Evolutionary conservation across 2,888 invertebrate genomes (phyloP).

Genomic region (Anorthoa munda): DNA sequence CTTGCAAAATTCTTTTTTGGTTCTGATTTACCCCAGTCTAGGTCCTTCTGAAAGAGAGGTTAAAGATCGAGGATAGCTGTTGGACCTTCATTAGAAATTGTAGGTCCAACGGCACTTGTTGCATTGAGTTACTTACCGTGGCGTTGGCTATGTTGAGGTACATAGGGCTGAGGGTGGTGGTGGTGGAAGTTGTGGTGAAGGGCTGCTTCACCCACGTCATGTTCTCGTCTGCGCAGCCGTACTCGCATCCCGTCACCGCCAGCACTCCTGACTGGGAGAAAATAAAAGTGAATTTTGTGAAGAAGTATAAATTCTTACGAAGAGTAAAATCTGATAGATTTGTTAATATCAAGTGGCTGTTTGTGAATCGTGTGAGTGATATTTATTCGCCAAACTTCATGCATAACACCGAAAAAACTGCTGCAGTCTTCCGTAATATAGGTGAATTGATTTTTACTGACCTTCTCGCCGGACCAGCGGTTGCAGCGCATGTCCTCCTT

Average conservation of each 20-base stretch:
- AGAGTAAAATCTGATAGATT: not conserved
- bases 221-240: constrained; percentile 92
- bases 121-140: constrained; percentile 71
- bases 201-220: constrained; percentile 84
- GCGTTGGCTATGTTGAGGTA: constrained; percentile 82
- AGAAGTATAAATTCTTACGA: not conserved
- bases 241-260: constrained; percentile 93
- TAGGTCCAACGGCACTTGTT: not conserved
- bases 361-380: not conserved
- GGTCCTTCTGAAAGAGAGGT: not conserved
- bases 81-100: not conserved
- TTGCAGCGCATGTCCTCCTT: constrained; percentile 92
- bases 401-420: not conserved
- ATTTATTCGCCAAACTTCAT: not conserved
- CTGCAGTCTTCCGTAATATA: not conserved
- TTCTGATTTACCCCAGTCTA: not conserved
- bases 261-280: constrained; percentile 90
- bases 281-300: not conserved
- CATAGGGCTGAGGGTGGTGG: constrained; percentile 83
- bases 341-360: not conserved
- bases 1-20: not conserved
- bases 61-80: not conserved
- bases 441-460: constrained; percentile 55
- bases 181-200: constrained; percentile 81
- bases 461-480: constrained; percentile 92